A percentile compares a stretch with the other conserved stretches of the same genome.
phyloP scores from a whole-genome alignment of 35 echinoderm and acorn worm genomes.

The Strongylocentrotus purpuratus region DNA sequence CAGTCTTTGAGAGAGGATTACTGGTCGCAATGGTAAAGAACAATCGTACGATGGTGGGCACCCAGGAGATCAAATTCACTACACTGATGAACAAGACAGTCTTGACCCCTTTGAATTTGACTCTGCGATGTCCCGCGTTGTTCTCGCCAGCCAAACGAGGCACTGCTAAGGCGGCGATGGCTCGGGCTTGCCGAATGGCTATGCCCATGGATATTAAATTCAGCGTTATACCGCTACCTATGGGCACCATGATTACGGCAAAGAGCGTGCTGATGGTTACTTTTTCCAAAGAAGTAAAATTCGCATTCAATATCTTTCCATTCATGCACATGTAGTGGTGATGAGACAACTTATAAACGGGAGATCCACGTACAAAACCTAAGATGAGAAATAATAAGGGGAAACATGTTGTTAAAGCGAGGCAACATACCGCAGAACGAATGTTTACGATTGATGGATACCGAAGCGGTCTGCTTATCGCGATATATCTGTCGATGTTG shows the following conservation, averaged over 20 bases:
- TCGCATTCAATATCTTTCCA: neutral
- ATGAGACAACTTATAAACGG: neutral
- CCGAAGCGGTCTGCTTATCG: neutral
- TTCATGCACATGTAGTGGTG: neutral
- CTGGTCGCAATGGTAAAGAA: neutral
- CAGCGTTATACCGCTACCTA: neutral
- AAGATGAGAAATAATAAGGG: neutral
- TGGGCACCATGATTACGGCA: neutral
- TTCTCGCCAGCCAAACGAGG: neutral
- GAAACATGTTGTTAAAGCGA: neutral
- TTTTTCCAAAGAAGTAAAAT: neutral
- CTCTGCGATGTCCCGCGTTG: neutral
- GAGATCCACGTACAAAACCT: neutral
- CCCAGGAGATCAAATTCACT: neutral
- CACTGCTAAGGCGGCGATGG: neutral
- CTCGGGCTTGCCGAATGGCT: too few relatives aligned
- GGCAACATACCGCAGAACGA: neutral
- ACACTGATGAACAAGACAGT: neutral
- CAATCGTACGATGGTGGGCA: neutral
- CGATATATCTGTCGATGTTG: neutral
- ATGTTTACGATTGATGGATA: neutral
- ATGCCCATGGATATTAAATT: neutral
- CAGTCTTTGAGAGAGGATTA: neutral
- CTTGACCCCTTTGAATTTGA: neutral
- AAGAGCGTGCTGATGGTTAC: neutral